Evolutionary conservation across 2,888 invertebrate species (phyloP).

Genomic region (Zaprionus lineosus): DNA sequence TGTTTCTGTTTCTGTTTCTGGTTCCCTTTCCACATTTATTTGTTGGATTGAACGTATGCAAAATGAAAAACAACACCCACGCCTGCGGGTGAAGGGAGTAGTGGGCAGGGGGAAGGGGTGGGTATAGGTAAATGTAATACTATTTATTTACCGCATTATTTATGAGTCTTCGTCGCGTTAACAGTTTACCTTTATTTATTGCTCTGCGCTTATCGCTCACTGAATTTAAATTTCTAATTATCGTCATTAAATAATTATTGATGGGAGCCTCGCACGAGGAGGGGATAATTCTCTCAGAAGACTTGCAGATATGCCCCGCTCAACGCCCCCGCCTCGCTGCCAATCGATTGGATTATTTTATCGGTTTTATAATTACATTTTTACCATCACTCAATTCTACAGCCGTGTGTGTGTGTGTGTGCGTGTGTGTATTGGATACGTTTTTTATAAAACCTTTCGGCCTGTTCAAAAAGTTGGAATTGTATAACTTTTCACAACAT

Average conservation of each 20-base stretch:
- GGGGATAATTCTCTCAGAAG: no score
- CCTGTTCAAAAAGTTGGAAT: no score
- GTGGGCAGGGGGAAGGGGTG: background rate
- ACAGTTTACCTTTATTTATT: slow-evolving; percentile 46
- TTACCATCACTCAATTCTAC: no score
- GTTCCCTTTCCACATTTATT: background rate
- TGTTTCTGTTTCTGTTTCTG: background rate
- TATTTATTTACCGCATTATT: slow-evolving; percentile 42
- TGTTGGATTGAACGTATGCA: slow-evolving; percentile 47
- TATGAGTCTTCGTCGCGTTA: slow-evolving; percentile 43
- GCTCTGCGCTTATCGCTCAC: slow-evolving; percentile 44
- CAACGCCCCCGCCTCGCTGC: no score
- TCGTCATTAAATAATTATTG: slow-evolving; percentile 13
- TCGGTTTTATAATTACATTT: no score
- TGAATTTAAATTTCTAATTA: slow-evolving; percentile 69
- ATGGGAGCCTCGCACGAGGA: background rate
- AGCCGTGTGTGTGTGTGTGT: no score
- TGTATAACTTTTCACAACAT: background rate
- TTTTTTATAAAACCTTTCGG: no score
- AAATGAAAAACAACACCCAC: slow-evolving; percentile 14
- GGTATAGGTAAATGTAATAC: slow-evolving; percentile 11
- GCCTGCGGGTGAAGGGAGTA: no score
- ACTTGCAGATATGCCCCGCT: no score
- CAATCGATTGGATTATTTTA: no score
- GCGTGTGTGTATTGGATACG: no score